A percentile compares a stretch with the other conserved stretches of the same genome.
phyloP scores from a whole-genome alignment of 2,797 vertebrate genomes.

The Podarcis siculus region DNA sequence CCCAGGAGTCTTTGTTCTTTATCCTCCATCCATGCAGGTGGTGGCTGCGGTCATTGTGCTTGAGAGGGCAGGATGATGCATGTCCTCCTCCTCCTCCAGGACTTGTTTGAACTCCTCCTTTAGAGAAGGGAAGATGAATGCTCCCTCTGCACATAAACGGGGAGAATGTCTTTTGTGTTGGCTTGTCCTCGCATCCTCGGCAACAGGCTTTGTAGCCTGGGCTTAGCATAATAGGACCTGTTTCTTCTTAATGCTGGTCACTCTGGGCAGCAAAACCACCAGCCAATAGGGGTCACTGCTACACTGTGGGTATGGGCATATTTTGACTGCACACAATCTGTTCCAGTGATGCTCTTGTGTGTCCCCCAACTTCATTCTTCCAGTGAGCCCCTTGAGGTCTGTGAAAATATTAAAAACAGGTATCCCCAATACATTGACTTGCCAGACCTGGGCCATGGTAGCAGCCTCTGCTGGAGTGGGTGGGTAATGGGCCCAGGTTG shows the following conservation, averaged over 20 bases:
- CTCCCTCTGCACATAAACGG: background rate
- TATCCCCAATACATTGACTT: background rate
- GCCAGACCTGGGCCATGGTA: background rate
- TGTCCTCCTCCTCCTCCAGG: background rate
- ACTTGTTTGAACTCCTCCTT: background rate
- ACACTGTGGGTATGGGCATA: background rate
- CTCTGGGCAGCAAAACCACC: conserved; percentile 20
- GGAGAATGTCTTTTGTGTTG: background rate
- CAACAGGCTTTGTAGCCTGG: background rate
- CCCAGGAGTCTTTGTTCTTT: background rate
- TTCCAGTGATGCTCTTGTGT: background rate
- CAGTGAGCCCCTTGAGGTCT: too few species aligned
- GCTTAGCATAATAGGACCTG: background rate
- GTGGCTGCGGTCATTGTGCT: background rate
- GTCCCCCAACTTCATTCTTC: background rate
- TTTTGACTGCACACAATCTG: background rate
- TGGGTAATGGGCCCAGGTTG: fast-evolving
- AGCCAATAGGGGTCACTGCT: conserved; percentile 29
- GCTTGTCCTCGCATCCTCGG: background rate
- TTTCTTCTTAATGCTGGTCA: background rate
- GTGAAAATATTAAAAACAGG: background rate
- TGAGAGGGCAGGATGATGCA: background rate
- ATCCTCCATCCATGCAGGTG: background rate
- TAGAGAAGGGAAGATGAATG: background rate
- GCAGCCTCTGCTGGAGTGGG: background rate